phyloP scores from a whole-genome alignment of 2,113 vertebrate species.

The Mionectes macconnelli region DNA sequence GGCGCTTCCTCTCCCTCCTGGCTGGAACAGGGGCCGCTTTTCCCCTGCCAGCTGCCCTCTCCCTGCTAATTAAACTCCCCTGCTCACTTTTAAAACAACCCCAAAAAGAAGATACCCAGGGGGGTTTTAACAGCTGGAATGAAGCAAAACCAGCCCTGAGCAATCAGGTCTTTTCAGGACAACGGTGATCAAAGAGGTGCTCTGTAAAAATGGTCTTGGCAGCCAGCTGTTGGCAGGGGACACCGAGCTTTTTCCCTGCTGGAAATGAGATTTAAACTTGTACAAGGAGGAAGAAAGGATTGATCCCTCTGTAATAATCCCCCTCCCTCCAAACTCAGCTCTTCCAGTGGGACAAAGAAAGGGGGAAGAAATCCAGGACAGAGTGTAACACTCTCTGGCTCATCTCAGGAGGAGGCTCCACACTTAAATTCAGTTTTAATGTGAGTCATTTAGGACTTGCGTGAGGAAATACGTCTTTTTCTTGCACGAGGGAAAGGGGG shows the following conservation, averaged over 20 bases:
- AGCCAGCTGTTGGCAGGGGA: neutral
- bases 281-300: neutral
- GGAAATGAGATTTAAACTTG: neutral
- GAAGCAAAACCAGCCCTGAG: neutral
- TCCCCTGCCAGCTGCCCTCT: neutral
- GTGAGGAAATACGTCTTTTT: neutral
- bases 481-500: neutral
- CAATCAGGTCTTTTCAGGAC: constrained; percentile 28
- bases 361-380: neutral
- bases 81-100: neutral
- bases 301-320: neutral
- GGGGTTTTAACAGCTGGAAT: constrained; percentile 9
- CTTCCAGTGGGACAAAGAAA: neutral
- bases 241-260: neutral
- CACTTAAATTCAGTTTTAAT: neutral
- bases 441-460: neutral
- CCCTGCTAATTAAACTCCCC: neutral
- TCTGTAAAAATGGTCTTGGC: neutral
- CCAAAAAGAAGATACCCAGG: neutral
- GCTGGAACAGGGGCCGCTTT: neutral
- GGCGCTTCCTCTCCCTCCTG: neutral
- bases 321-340: neutral
- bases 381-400: neutral
- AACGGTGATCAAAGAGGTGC: neutral
- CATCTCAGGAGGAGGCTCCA: neutral